Percentiles rank a stretch among this genome's conserved stretches.
These are phyloP conservation scores for Crenichthys baileyi DNA, from an alignment of 2,797 vertebrate genomes.

Conservation along the genomic window DNA sequence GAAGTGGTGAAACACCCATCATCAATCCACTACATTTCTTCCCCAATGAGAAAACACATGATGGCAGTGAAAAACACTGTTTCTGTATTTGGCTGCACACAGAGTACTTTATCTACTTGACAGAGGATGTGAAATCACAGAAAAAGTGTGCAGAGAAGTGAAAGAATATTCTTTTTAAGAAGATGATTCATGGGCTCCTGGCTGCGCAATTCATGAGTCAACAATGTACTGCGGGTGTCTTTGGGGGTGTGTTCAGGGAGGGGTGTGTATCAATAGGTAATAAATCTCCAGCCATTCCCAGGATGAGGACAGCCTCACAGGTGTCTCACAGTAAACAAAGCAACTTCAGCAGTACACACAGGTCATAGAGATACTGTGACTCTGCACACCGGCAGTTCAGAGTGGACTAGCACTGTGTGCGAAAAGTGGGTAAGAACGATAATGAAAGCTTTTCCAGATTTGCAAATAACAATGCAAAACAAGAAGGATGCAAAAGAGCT, in stretches of 20 bases:
- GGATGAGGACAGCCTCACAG: conserved; percentile 68
- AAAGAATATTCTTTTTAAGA: conserved; percentile 71
- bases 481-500: background rate
- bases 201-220: conserved; percentile 79
- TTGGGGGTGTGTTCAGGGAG: conserved; percentile 67
- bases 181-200: conserved; percentile 77
- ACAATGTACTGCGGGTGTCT: conserved; percentile 79
- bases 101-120: conserved; percentile 76
- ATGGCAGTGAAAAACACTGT: conserved; percentile 60
- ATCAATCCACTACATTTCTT: conserved; percentile 44
- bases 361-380: conserved; percentile 49
- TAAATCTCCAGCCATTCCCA: conserved; percentile 75
- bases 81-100: conserved; percentile 75
- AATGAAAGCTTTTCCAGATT: background rate
- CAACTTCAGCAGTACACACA: conserved; percentile 63
- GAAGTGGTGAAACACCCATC: conserved; percentile 43
- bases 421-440: background rate
- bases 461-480: background rate
- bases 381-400: conserved; percentile 26
- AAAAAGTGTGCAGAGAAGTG: conserved; percentile 59
- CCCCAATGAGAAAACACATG: conserved; percentile 51
- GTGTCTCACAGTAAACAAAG: conserved; percentile 67
- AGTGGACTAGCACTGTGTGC: conserved; percentile 15
- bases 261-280: conserved; percentile 79
- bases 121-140: conserved; percentile 75